Evolutionary conservation across 1,140 invertebrate genomes (phyloP).

Genomic region (Philotrypesis tridentata): DNA sequence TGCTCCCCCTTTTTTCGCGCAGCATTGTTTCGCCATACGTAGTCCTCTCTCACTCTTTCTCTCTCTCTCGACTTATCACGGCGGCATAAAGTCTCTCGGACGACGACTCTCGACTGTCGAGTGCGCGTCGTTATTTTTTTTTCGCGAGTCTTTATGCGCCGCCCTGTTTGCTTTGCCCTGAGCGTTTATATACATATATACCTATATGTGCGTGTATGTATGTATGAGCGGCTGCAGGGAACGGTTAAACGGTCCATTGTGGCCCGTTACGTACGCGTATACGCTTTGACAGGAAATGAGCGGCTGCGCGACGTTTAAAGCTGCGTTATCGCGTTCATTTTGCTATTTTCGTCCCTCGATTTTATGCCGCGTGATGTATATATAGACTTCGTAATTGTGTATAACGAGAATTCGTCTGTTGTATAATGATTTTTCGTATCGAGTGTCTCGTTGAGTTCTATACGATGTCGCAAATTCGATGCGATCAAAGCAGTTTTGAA

Average conservation of each 20-base stretch:
- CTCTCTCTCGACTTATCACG: constrained; percentile 37
- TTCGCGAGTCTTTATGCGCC: neutral
- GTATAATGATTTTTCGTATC: too few species aligned
- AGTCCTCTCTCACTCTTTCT: too few species aligned
- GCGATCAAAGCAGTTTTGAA: too few species aligned
- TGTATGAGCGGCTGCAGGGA: neutral
- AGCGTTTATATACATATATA: too few species aligned
- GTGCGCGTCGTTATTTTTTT: constrained; percentile 46
- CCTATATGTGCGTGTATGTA: too few species aligned
- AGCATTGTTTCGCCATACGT: constrained; percentile 14
- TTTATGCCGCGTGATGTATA: too few species aligned
- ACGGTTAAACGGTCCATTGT: constrained; percentile 34
- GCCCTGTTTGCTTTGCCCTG: neutral
- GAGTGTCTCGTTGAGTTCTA: too few species aligned
- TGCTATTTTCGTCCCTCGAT: neutral
- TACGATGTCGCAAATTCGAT: too few species aligned
- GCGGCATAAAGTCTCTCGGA: neutral
- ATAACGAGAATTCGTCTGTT: too few species aligned
- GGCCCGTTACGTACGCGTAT: neutral
- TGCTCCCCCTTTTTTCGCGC: constrained; percentile 11
- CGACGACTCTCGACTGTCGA: constrained; percentile 33
- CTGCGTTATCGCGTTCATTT: neutral
- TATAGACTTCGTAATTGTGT: too few species aligned
- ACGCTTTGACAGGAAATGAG: constrained; percentile 20
- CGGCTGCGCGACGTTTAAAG: neutral